Conservation (phyloP, 2,888 invertebrate genomes). For the Sinopyrophorus schimmeli region DNA sequence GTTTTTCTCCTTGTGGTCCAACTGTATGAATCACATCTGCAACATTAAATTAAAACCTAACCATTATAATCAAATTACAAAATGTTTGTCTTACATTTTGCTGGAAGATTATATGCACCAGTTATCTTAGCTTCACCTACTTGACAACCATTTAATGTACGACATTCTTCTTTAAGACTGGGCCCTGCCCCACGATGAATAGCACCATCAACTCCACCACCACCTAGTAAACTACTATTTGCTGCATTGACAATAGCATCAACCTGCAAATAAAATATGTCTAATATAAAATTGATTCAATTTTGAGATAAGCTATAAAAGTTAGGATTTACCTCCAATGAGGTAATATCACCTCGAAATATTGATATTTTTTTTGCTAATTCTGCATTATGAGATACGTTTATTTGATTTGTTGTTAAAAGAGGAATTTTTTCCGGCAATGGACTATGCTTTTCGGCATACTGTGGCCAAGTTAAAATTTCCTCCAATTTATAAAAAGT, state of each 20-base stretch:
- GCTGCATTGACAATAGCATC: slow-evolving; percentile 93
- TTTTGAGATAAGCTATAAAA: slow-evolving; percentile 27
- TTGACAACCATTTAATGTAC: slow-evolving; percentile 70
- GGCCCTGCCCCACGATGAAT: slow-evolving; percentile 83
- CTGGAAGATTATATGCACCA: slow-evolving; percentile 79
- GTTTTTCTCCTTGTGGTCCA: slow-evolving; percentile 77
- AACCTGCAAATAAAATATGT: slow-evolving; percentile 55
- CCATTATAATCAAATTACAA: neutral
- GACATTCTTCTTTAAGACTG: slow-evolving; percentile 70
- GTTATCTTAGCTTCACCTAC: slow-evolving; percentile 86
- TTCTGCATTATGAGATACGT: slow-evolving; percentile 52
- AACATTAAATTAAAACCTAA: neutral
- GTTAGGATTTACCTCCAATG: slow-evolving; percentile 76
- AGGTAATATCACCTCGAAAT: slow-evolving; percentile 81
- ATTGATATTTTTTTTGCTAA: slow-evolving; percentile 67
- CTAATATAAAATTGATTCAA: neutral
- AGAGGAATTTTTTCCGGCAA: slow-evolving; percentile 50
- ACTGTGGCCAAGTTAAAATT: slow-evolving; percentile 63
- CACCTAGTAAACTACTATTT: slow-evolving; percentile 72
- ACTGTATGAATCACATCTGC: slow-evolving; percentile 89
- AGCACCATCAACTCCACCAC: slow-evolving; percentile 91
- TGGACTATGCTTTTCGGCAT: slow-evolving; percentile 46
- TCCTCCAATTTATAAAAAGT: slow-evolving; percentile 54
- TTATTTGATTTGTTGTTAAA: slow-evolving; percentile 50
- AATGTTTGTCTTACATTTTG: slow-evolving; percentile 67